A percentile compares a stretch with the other conserved stretches of the same genome.
Conservation (phyloP, 2,888 invertebrate genomes). For the Serrognathus titanus region DNA sequence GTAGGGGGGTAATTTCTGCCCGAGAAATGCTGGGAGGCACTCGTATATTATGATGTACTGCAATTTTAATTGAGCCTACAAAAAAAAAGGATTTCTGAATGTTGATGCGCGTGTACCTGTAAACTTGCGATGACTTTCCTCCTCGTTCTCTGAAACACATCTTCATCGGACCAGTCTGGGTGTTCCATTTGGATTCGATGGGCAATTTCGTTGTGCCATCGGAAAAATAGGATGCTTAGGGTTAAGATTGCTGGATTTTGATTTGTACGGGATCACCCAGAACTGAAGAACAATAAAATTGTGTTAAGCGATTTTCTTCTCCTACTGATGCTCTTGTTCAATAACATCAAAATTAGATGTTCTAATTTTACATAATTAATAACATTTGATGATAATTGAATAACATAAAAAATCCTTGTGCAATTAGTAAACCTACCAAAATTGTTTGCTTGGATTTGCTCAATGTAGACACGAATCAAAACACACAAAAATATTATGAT, state of each 20-base stretch:
- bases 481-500: too few relatives aligned
- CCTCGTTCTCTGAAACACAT: conserved; percentile 86
- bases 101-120: conserved; percentile 63
- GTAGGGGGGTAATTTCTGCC: conserved; percentile 66
- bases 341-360: too few relatives aligned
- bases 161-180: conserved; percentile 90
- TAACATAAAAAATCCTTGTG: too few relatives aligned
- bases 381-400: too few relatives aligned
- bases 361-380: too few relatives aligned
- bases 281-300: too few relatives aligned
- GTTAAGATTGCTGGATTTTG: conserved; percentile 95
- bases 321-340: too few relatives aligned
- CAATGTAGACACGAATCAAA: too few relatives aligned
- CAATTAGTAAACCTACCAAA: too few relatives aligned
- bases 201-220: conserved; percentile 95
- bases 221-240: conserved; percentile 87
- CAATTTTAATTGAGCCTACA: conserved; percentile 36
- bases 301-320: too few relatives aligned
- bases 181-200: conserved; percentile 71
- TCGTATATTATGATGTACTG: conserved; percentile 95
- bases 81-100: neutral
- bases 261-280: conserved; percentile 92
- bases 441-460: too few relatives aligned
- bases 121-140: conserved; percentile 88
- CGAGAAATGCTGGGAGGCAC: conserved; percentile 89